Evolutionary conservation across 2,888 invertebrate species (phyloP), one percentile per base, ranked within the genome.

Genomic region (Epinotia bilunana): DNA sequence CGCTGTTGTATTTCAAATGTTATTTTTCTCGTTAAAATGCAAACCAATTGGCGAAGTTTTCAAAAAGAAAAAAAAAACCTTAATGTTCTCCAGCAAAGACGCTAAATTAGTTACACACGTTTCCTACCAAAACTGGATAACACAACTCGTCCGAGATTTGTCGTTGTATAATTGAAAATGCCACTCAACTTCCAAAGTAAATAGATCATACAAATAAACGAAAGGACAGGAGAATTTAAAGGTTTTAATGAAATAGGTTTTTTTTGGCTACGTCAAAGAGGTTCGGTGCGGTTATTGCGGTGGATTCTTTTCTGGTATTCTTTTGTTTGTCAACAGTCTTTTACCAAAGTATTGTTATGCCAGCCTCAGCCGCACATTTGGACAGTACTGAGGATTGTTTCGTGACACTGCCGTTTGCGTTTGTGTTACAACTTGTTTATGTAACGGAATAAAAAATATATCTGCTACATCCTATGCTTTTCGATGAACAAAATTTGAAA

Each of bases 151-250:
- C 39, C 7, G 0, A 5, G 7, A 53, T 53, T n/a, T 53, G 53
- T 53, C 53, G 7, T 53, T n/a, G n/a, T 61, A 18, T 71, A 62
- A 69, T 46, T 57, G 57, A 9, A 57, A 57, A 57, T 20, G 57
- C 57, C 57, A 57, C 20, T 57, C 39, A 43, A 18, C 33, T 18
- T 11, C 18, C n/a, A 53, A 53, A 53, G 53, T 53, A 53, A 53
- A 53, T 28, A 28, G 60, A 18, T 4, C 18, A 58, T 58, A 20
- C 58, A 61, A 61, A 33, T 39, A n/a, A 20, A 1, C 43, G n/a
- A 33, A 13, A 18, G 62, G 39, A 43, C 39, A 18, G 18, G 5
- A 43, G 62, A 62, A 43, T 43, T 43, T 43, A 62, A 62, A 62
- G 43, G 39, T 43, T 62, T 43, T 43, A 62, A 62, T 62, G 18